Percentiles rank a stretch among this genome's conserved stretches.
Conservation (phyloP, 2,113 vertebrate species). For the Athene cunicularia region DNA sequence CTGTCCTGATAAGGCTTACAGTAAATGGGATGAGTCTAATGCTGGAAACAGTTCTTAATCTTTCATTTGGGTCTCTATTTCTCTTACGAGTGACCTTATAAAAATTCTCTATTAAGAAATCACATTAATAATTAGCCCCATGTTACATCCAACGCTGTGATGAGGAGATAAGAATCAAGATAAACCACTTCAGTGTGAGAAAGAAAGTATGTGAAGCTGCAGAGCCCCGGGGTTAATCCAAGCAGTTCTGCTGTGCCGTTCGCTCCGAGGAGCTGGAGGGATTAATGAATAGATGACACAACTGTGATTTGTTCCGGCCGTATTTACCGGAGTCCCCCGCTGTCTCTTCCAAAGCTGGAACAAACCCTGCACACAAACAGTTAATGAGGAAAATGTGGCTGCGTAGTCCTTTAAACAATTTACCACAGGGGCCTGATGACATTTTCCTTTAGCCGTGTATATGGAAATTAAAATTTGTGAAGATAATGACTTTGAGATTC, state of each 20-base stretch:
- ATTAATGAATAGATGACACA: neutral
- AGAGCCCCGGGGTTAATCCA: neutral
- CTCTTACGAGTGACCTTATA: neutral
- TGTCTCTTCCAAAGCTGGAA: neutral
- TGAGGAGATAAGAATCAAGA: neutral
- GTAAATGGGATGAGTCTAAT: accelerated
- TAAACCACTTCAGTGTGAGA: neutral
- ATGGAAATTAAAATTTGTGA: constrained; percentile 43
- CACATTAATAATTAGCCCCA: neutral
- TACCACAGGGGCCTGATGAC: neutral
- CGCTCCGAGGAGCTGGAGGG: neutral
- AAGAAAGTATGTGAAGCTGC: neutral
- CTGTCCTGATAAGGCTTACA: neutral
- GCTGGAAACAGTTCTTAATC: neutral
- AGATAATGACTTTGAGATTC: constrained; percentile 32
- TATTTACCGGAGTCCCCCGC: neutral
- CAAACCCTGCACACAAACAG: neutral
- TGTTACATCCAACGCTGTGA: neutral
- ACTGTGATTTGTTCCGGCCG: neutral
- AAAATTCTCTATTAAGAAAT: neutral
- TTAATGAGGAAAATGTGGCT: neutral
- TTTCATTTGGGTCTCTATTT: neutral
- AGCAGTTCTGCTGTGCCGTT: neutral
- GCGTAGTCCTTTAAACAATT: neutral
- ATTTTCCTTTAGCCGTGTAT: constrained; percentile 7